Conservation (phyloP, 2,797 vertebrate genomes). For the Coccyzus lansbergi region DNA sequence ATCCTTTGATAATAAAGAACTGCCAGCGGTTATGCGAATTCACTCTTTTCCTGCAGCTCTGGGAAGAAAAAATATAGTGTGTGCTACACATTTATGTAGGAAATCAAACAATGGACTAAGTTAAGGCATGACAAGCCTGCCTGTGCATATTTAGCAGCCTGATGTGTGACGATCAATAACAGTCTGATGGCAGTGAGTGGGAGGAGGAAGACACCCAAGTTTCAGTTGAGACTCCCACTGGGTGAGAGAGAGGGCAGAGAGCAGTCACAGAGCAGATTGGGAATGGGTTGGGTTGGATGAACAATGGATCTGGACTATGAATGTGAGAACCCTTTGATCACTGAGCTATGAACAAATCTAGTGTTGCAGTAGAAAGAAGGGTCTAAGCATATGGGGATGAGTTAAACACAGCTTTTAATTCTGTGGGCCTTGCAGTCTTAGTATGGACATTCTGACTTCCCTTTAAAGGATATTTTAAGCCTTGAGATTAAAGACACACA, state of each 20-base stretch:
- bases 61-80: background rate
- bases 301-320: background rate
- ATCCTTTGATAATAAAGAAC: background rate
- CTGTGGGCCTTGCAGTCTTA: background rate
- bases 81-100: background rate
- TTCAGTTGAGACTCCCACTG: background rate
- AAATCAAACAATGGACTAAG: background rate
- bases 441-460: background rate
- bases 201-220: background rate
- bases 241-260: rapidly evolving
- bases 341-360: background rate
- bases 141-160: background rate
- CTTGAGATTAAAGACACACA: background rate
- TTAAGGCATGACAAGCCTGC: background rate
- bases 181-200: background rate
- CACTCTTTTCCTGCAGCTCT: background rate
- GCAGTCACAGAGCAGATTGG: background rate
- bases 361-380: background rate
- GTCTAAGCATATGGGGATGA: background rate
- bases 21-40: background rate
- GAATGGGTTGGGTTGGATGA: background rate
- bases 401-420: background rate
- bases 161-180: background rate
- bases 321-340: background rate
- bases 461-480: conserved; percentile 40